Conservation (phyloP, 2,113 vertebrate species). For the Zosterops borbonicus region DNA sequence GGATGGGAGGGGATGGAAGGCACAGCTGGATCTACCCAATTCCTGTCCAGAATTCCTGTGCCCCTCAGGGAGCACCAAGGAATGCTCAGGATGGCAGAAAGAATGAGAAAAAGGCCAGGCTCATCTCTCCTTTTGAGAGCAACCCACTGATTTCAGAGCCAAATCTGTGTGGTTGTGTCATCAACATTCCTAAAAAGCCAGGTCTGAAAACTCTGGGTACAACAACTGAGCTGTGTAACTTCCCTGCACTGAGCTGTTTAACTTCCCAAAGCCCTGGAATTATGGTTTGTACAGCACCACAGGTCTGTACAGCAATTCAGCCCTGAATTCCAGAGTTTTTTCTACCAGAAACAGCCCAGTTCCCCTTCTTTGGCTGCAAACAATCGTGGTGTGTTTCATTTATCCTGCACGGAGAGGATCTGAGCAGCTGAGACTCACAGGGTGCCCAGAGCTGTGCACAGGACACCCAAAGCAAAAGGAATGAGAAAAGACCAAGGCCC, state of each 20-base stretch:
- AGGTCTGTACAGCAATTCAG: not conserved
- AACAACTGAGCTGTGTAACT: not conserved
- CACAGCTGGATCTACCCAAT: not conserved
- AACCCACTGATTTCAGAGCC: not conserved
- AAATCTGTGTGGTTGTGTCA: not conserved
- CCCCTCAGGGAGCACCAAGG: not conserved
- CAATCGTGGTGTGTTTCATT: too few species aligned
- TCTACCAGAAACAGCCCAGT: not conserved
- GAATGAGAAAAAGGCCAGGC: not conserved
- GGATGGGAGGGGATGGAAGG: not conserved
- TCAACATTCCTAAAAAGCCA: not conserved
- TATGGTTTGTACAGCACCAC: accelerated
- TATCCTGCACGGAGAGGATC: too few species aligned
- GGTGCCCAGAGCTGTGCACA: too few species aligned
- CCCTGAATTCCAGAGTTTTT: accelerated
- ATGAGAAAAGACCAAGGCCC: not conserved
- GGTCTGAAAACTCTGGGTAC: not conserved
- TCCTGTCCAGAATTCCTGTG: not conserved
- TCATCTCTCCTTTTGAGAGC: not conserved
- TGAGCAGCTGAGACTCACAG: too few species aligned
- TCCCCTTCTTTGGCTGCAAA: too few species aligned
- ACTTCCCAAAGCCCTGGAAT: not conserved
- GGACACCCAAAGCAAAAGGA: too few species aligned
- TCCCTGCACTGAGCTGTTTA: not conserved
- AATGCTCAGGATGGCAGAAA: not conserved